Conservation (phyloP, 2,888 invertebrate species). For the Cheilosia soror region DNA sequence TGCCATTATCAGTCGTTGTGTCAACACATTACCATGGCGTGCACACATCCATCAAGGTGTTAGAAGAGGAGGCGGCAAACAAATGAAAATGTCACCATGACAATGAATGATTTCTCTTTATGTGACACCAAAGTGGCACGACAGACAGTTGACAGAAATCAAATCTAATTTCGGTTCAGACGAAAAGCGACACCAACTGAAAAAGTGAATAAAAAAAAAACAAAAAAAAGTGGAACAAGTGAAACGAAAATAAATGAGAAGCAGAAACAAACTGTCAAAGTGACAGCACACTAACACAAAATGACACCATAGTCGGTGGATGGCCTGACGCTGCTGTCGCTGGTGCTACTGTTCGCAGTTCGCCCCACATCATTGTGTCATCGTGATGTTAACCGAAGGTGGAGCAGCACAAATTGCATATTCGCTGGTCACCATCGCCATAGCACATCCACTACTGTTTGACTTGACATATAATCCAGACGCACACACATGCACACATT, state of each 20-base stretch:
- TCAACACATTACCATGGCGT: slow-evolving; percentile 65
- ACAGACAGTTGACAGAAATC: slow-evolving; percentile 75
- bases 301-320: slow-evolving; percentile 74
- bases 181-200: slow-evolving; percentile 60
- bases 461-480: slow-evolving; percentile 67
- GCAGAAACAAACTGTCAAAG: slow-evolving; percentile 74
- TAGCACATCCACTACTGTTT: slow-evolving; percentile 58
- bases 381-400: slow-evolving; percentile 73
- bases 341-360: slow-evolving; percentile 68
- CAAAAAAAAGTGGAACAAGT: slow-evolving; percentile 30
- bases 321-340: slow-evolving; percentile 67
- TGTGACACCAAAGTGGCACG: slow-evolving; percentile 73
- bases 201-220: slow-evolving; percentile 7
- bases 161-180: slow-evolving; percentile 75
- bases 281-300: slow-evolving; percentile 76
- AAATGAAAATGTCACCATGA: slow-evolving; percentile 75
- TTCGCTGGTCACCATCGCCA: slow-evolving; percentile 64
- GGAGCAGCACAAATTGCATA: slow-evolving; percentile 74
- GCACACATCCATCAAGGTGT: slow-evolving; percentile 61
- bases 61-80: slow-evolving; percentile 59
- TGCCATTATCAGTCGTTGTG: slow-evolving; percentile 64
- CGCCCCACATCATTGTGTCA: slow-evolving; percentile 72
- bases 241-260: slow-evolving; percentile 71
- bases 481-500: slow-evolving; percentile 32
- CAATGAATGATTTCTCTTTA: slow-evolving; percentile 74